These are phyloP conservation scores for Mesoclemmys tuberculata DNA, from an alignment of 2,113 vertebrate species.

Conservation along the genomic window DNA sequence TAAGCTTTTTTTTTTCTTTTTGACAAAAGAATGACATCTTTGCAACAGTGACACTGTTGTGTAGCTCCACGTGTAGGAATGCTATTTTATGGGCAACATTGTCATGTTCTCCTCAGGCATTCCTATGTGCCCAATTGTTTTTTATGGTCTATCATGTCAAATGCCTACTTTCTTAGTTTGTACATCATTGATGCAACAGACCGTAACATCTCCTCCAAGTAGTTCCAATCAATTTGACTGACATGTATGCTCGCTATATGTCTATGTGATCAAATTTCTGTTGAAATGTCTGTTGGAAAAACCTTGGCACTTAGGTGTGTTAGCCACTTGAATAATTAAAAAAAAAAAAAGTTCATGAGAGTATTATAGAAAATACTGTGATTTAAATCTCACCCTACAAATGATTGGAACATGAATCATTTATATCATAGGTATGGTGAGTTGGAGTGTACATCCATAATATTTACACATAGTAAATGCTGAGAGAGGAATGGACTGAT, in stretches of 20 bases:
- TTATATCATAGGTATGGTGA: not conserved
- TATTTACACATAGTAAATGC: not conserved
- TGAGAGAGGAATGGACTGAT: not conserved
- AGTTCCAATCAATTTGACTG: constrained; percentile 33
- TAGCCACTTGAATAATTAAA: not conserved
- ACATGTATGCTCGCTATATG: accelerated
- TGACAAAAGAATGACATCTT: not conserved
- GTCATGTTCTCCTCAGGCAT: not conserved
- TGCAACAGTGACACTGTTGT: accelerated
- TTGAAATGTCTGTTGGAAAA: constrained; percentile 1
- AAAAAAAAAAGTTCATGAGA: not conserved
- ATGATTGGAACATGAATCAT: not conserved
- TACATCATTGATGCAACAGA: not conserved
- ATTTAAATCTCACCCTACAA: not conserved
- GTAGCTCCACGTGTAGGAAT: not conserved
- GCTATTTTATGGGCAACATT: not conserved
- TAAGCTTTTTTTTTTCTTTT: not conserved
- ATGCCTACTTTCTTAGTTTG: not conserved
- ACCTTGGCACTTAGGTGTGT: not conserved
- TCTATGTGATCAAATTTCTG: not conserved
- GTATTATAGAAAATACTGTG: not conserved
- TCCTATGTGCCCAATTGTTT: constrained; percentile 13
- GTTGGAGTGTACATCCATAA: not conserved
- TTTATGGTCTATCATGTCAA: constrained; percentile 30
- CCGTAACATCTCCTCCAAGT: not conserved